Percentiles rank a stretch among this genome's conserved stretches.
These are phyloP conservation scores for Falco naumanni DNA, from an alignment of 2,797 vertebrate species.

Conservation along the genomic window DNA sequence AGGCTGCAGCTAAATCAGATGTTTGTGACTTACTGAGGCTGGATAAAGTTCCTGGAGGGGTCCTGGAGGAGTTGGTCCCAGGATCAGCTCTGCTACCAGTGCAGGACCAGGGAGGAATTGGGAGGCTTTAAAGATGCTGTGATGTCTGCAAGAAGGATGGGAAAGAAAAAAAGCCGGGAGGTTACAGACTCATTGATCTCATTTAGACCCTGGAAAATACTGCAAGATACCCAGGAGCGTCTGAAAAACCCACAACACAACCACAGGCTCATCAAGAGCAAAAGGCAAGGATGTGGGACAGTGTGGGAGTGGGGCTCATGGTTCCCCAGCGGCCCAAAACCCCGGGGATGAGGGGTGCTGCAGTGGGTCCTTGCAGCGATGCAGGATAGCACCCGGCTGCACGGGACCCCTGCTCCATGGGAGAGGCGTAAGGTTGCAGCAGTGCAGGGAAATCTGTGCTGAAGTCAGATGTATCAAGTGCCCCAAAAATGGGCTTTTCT, in stretches of 20 bases:
- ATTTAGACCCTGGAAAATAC: not conserved
- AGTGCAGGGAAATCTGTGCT: not conserved
- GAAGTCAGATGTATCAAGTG: not conserved
- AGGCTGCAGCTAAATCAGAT: fast-evolving
- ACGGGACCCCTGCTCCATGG: fast-evolving
- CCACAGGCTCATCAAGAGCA: not conserved
- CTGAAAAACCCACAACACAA: not conserved
- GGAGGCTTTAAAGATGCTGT: not conserved
- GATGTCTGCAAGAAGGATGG: not conserved
- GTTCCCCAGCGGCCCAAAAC: not conserved
- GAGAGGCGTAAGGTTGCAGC: not conserved
- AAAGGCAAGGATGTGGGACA: not conserved
- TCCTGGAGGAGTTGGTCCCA: not conserved
- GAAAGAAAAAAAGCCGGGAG: no score
- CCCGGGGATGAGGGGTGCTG: fast-evolving
- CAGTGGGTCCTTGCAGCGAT: no score
- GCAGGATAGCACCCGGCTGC: not conserved
- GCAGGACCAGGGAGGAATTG: not conserved
- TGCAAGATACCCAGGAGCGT: not conserved
- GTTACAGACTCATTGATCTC: not conserved
- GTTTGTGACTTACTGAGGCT: not conserved
- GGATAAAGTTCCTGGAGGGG: not conserved
- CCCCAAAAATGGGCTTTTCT: not conserved
- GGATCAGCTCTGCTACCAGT: not conserved
- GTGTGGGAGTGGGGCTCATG: fast-evolving